Evolutionary conservation across 2,888 invertebrate genomes (phyloP).

Genomic region (Acronicta leporina): DNA sequence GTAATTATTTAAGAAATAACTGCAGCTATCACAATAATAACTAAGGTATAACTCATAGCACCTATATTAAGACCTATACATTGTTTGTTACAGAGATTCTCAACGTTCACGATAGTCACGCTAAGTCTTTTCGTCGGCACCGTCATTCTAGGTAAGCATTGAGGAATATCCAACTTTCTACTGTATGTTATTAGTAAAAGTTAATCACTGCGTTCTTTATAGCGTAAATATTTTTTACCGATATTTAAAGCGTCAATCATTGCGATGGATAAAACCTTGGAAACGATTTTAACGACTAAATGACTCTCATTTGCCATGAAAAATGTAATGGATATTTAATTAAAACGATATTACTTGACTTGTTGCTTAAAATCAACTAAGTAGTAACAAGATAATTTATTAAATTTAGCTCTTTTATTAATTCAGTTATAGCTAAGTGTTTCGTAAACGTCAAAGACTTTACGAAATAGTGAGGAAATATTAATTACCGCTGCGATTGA

Average conservation of each 20-base stretch:
- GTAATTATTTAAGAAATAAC: slow-evolving; percentile 24
- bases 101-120: slow-evolving; percentile 97
- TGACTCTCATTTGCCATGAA: slow-evolving; percentile 62
- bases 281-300: slow-evolving; percentile 57
- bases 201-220: slow-evolving; percentile 20
- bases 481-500: slow-evolving; percentile 36
- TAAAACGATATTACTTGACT: slow-evolving; percentile 51
- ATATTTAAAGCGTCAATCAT: slow-evolving; percentile 48
- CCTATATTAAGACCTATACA: slow-evolving; percentile 45
- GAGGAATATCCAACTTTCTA: slow-evolving; percentile 43
- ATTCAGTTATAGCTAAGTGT: slow-evolving; percentile 35
- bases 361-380: slow-evolving; percentile 43
- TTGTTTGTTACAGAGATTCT: slow-evolving; percentile 93
- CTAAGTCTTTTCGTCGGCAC: slow-evolving; percentile 97
- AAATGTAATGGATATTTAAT: slow-evolving; percentile 60
- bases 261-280: slow-evolving; percentile 55
- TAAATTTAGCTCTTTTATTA: slow-evolving; percentile 34
- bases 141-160: slow-evolving; percentile 95
- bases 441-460: slow-evolving; percentile 31
- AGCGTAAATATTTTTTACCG: slow-evolving; percentile 23
- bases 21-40: slow-evolving; percentile 25
- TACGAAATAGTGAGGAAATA: slow-evolving; percentile 43
- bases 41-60: slow-evolving; percentile 29
- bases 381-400: slow-evolving; percentile 35
- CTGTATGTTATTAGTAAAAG: slow-evolving; percentile 33